phyloP scores from a whole-genome alignment of 1,140 invertebrate species.

The Nebria ingens region DNA sequence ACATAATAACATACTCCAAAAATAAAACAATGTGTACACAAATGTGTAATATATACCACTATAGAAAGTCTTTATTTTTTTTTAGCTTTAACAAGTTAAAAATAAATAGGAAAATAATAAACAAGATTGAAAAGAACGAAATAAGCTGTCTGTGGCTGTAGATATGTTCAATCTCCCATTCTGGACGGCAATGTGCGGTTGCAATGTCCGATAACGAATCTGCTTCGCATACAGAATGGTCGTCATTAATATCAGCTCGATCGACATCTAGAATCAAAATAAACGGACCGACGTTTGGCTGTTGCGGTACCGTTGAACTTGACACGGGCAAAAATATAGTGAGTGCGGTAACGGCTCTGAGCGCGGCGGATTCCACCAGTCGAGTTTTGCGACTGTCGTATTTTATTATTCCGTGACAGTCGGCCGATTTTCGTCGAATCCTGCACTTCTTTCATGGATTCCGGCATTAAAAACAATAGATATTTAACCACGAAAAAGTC shows the following conservation, averaged over 20 bases:
- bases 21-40: neutral
- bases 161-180: neutral
- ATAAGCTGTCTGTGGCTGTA: neutral
- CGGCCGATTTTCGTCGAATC: no score
- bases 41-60: neutral
- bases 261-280: slow-evolving; percentile 5
- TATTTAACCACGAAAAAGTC: no score
- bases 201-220: neutral
- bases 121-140: neutral
- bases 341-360: no score
- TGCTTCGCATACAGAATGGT: neutral
- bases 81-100: no score
- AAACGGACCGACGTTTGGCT: slow-evolving; percentile 1
- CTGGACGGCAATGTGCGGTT: neutral
- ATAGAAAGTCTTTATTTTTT: no score
- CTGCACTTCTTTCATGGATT: no score
- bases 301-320: neutral
- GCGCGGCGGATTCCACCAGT: no score
- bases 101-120: neutral
- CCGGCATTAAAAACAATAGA: no score
- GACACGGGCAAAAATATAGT: neutral
- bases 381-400: no score
- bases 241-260: slow-evolving; percentile 3
- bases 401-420: no score
- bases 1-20: neutral